phyloP scores from a whole-genome alignment of 2,113 vertebrate species.

The Talpa occidentalis region DNA sequence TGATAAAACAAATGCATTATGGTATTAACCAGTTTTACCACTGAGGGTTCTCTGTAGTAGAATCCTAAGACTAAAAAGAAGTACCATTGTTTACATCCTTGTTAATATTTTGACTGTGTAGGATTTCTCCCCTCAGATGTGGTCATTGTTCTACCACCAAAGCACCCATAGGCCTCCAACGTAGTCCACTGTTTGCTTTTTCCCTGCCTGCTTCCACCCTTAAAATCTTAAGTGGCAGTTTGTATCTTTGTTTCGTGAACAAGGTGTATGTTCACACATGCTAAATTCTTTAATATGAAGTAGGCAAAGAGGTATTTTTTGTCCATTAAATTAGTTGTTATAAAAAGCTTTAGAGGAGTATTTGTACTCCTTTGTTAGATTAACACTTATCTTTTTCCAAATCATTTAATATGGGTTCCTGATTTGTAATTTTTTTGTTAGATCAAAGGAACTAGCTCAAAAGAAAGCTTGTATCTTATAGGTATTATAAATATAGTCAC shows the following conservation, averaged over 20 bases:
- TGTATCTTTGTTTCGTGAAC: neutral
- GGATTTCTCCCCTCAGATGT: too few species aligned
- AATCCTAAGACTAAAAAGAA: neutral
- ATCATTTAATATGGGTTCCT: neutral
- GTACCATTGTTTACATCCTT: too few species aligned
- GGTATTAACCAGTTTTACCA: neutral
- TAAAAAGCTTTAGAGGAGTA: neutral
- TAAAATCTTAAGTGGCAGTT: neutral
- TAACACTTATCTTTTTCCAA: neutral
- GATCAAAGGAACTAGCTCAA: neutral
- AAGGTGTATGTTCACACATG: neutral
- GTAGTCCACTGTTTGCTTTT: too few species aligned
- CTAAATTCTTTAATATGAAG: neutral
- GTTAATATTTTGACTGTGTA: too few species aligned
- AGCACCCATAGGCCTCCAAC: too few species aligned
- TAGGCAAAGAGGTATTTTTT: neutral
- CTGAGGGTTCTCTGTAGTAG: too few species aligned
- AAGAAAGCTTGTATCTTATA: slow-evolving; percentile 20
- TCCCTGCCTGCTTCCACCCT: too few species aligned
- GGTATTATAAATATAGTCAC: neutral
- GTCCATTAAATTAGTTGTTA: neutral
- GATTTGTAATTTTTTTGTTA: neutral
- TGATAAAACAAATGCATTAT: neutral
- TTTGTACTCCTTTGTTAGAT: neutral
- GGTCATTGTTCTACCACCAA: too few species aligned